Base-by-base conservation (phyloP, 2,888 invertebrate genomes). In the Abscondita cerata region DNA sequence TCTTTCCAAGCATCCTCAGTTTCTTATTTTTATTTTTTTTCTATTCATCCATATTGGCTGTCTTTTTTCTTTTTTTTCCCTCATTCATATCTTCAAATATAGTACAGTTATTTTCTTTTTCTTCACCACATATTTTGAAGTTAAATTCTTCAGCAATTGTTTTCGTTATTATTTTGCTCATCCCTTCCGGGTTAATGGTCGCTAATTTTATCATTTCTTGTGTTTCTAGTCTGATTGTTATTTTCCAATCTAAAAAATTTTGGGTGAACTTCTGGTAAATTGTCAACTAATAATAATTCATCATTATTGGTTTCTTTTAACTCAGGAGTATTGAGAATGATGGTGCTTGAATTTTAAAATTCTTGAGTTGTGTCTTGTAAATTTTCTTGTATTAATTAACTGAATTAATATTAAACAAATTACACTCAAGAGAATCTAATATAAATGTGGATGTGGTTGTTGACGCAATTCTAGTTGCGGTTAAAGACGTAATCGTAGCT, bases 1-100 rank as follows among this genome's bases (percentile, higher is more conserved):
- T n/a, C n/a, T 12, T 40, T 40, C 40, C 15, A 40, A 40, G 40
- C 40, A 40, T 40, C 15, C 15, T 31, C 31, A 31, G 40, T 6
- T 40, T 40, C 4, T 40, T 40, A n/a, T n/a, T n/a, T n/a, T n/a
- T n/a, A 40, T 12, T 40, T n/a, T 13, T 40, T 40, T 40, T 40
- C 40, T 12, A 40, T 40, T 40, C 40, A n/a, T 40, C 15, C n/a
- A 12, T 40, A 40, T 40, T 40, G 5, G 12, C 40, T n/a, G n/a
- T n/a, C n/a, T n/a, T n/a, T n/a, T n/a, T n/a, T n/a, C 40, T 40
- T 40, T 12, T 40, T 40, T 12, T n/a, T 13, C 40, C 40, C 15
- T 40, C 15, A 13, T n/a, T 40, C 40, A 40, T 40, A 40, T 40
- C 15, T 12, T 13, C 40, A n/a, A n/a, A 40, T 40, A 12, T n/a